Percentiles rank a stretch among this genome's conserved stretches.
These are phyloP conservation scores for Leptobrachium ailaonicum DNA, from an alignment of 2,113 vertebrate genomes.

Conservation along the genomic window DNA sequence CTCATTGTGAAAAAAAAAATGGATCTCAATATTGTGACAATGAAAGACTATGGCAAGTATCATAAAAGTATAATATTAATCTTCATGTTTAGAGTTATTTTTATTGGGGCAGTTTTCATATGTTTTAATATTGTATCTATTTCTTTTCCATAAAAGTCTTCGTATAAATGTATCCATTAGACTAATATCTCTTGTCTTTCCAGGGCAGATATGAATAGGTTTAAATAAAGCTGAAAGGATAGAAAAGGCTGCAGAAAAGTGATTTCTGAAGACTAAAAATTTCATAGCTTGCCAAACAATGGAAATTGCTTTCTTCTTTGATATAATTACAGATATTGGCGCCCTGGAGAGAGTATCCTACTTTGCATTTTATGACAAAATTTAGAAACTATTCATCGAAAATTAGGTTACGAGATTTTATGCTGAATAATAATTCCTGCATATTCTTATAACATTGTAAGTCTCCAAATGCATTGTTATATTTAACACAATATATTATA, in stretches of 20 bases:
- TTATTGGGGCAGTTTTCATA: constrained; percentile 22
- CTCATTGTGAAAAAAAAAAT: too few species aligned
- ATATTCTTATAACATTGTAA: constrained; percentile 36
- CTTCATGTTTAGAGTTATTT: constrained; percentile 17
- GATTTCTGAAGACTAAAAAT: constrained; percentile 39
- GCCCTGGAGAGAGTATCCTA: constrained; percentile 44
- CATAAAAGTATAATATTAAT: neutral
- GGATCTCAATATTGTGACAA: neutral
- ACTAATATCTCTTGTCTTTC: constrained; percentile 33
- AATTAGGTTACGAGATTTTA: constrained; percentile 44
- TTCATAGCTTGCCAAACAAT: constrained; percentile 46
- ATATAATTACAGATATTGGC: constrained; percentile 49
- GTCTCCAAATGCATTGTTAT: constrained; percentile 20
- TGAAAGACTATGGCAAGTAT: constrained; percentile 1
- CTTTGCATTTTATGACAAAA: constrained; percentile 46
- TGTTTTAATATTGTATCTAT: constrained; percentile 24
- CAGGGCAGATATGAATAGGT: constrained; percentile 41
- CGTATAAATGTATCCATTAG: constrained; percentile 38
- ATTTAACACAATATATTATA: constrained; percentile 9
- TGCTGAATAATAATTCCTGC: constrained; percentile 43
- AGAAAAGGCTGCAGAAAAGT: constrained; percentile 32
- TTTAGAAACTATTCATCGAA: constrained; percentile 46
- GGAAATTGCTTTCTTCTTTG: constrained; percentile 48
- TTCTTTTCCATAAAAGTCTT: constrained; percentile 12
- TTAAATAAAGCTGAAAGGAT: constrained; percentile 39